Percentiles rank a stretch among this genome's conserved stretches.
Evolutionary conservation across 2,113 vertebrate genomes (phyloP).

Genomic region (Oreamnos americanus): DNA sequence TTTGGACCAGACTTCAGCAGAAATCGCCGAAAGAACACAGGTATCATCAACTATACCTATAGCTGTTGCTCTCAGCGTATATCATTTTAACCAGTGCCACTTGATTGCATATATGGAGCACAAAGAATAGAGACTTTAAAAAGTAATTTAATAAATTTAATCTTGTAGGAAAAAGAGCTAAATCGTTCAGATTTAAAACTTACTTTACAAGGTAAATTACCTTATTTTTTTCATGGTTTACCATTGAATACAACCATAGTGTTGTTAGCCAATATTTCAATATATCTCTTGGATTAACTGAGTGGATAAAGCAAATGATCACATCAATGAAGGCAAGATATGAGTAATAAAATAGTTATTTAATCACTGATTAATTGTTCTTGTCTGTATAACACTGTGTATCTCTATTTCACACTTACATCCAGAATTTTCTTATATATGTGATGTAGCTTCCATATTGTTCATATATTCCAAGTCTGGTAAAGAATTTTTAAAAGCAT

Average conservation of each 20-base stretch:
- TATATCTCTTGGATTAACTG: background rate
- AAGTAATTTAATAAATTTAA: background rate
- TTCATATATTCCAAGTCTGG: background rate
- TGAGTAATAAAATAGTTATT: background rate
- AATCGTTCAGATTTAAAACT: background rate
- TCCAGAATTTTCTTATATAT: background rate
- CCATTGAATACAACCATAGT: background rate
- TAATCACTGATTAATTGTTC: background rate
- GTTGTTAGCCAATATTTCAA: background rate
- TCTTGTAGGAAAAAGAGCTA: background rate
- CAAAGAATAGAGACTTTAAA: background rate
- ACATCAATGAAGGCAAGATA: background rate
- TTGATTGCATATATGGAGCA: background rate
- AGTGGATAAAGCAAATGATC: background rate
- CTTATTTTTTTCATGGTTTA: background rate
- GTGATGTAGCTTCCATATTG: background rate
- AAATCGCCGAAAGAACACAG: background rate
- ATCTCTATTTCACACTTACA: background rate
- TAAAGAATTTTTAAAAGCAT: background rate
- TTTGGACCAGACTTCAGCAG: background rate
- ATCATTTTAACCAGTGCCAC: background rate
- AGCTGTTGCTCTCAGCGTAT: fast-evolving
- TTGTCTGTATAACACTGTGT: background rate
- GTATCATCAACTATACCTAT: background rate
- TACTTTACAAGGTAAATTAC: background rate